These are phyloP conservation scores for Tipula confusa DNA, from an alignment of 2,888 invertebrate species.

Conservation along the genomic window DNA sequence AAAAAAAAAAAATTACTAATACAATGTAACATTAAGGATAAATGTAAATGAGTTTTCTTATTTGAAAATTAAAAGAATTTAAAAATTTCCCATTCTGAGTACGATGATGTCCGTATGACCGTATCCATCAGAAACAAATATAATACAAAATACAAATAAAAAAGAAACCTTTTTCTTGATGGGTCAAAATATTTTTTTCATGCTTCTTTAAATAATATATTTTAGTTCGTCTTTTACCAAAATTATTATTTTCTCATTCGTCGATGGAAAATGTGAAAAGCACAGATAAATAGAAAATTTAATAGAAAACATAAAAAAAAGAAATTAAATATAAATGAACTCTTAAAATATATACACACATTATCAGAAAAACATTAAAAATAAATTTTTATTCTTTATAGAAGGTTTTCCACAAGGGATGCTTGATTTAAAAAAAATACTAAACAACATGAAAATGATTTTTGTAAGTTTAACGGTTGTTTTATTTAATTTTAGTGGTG, in stretches of 20 bases:
- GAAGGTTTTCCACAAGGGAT: too few relatives aligned
- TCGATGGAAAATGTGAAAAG: not conserved
- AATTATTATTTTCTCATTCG: not conserved
- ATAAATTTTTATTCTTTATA: not conserved
- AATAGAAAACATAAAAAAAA: too few relatives aligned
- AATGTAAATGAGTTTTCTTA: not conserved
- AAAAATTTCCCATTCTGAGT: not conserved
- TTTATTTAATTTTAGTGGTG: too few relatives aligned
- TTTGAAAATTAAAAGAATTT: not conserved
- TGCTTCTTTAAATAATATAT: not conserved
- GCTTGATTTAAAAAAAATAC: too few relatives aligned
- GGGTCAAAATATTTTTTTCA: not conserved
- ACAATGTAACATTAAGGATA: not conserved
- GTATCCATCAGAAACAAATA: too few relatives aligned
- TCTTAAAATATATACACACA: not conserved
- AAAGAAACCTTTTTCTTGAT: not conserved
- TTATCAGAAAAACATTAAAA: not conserved
- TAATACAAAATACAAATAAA: not conserved
- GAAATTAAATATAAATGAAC: conserved; percentile 7
- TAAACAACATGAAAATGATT: too few relatives aligned
- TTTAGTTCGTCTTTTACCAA: not conserved
- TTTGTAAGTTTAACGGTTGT: too few relatives aligned
- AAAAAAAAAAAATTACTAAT: not conserved
- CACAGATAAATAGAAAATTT: not conserved
- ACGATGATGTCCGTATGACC: too few relatives aligned